Conservation (phyloP, 2,888 invertebrate species). For the Litoditis marina region DNA sequence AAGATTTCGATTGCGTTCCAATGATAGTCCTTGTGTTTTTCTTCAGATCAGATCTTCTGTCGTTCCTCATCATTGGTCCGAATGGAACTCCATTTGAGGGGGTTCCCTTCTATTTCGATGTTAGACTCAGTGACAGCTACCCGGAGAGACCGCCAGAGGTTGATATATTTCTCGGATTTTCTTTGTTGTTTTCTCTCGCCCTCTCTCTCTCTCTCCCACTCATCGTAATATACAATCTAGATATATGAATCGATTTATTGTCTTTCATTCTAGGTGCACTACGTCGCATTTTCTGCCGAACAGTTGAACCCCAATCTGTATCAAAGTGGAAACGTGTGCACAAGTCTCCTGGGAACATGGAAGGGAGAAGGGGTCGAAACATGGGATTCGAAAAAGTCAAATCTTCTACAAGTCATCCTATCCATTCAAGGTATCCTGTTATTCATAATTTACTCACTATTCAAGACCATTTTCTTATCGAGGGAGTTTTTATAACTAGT, state of each 20-base stretch:
- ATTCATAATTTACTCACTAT: too few relatives aligned
- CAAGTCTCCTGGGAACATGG: slow-evolving; percentile 24
- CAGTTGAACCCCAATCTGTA: slow-evolving; percentile 27
- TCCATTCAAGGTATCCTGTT: slow-evolving; percentile 19
- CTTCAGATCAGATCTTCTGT: slow-evolving; percentile 20
- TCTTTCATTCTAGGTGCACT: slow-evolving; percentile 1
- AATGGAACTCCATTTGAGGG: slow-evolving; percentile 19
- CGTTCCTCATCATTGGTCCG: slow-evolving; percentile 18
- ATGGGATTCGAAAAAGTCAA: slow-evolving; percentile 16
- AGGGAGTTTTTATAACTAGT: too few relatives aligned
- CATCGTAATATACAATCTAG: too few relatives aligned
- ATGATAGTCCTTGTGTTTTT: neutral
- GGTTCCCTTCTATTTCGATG: slow-evolving; percentile 23
- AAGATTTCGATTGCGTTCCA: too few relatives aligned
- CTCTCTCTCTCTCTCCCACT: too few relatives aligned
- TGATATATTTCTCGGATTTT: too few relatives aligned
- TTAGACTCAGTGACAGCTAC: slow-evolving; percentile 12
- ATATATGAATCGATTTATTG: too few relatives aligned
- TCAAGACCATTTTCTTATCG: too few relatives aligned
- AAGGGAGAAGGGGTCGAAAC: slow-evolving; percentile 13
- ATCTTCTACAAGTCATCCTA: slow-evolving; percentile 22
- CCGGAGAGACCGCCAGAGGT: slow-evolving; percentile 19
- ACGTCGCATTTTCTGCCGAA: slow-evolving; percentile 5
- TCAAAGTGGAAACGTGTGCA: slow-evolving; percentile 20
- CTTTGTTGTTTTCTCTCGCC: too few relatives aligned